Evolutionary conservation across 37 sponge, comb jelly and placozoan species (phyloP), one percentile per base, ranked within the genome.

Genomic region (Geodia barretti): DNA sequence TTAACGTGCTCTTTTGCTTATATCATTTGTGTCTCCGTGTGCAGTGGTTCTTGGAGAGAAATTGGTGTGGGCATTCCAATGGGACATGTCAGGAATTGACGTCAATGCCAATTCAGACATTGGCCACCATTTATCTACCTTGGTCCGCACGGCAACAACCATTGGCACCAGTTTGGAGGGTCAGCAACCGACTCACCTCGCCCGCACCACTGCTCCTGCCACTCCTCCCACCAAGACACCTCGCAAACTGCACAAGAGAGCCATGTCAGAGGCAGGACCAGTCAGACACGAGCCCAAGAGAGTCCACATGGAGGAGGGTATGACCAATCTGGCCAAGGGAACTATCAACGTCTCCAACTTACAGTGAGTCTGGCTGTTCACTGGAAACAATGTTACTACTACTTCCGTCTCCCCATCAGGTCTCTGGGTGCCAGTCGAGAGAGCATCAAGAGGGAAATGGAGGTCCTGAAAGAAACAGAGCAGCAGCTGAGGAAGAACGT

Each of bases 11-110:
- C 28, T n/a, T 19, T 66, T 9, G 75, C 60, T 1, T 74, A 67
- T 58, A 54, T 73, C 43, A 38, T 58, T 58, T 41, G 82, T 62
- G 73, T 68, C 5, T 7, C 83, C 71, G 7, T 39, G 75, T 30
- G 31, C 72, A 88, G 47, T 70, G 58, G 74, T n/a, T 2, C 43
- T 72, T 24, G 88, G 78, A 39, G 88, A 79, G 69, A 80, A 76
- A 41, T 37, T 92, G 4, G 37, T 83, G 60, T 67, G 64, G 33
- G 80, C 77, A 67, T 92, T 86, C 74, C 74, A 74, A 38, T 92
- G 84, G 83, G 60, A 81, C 72, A 92, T 87, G 82, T 79, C 90
- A 33, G 94, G 94, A 17, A 83, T 93, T 23, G 79, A 89, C n/a
- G 63, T 93, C 32, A 62, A 87, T 25, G 69, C 90, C 31, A 89